Percentiles rank a stretch among this genome's conserved stretches.
Conservation (phyloP, 2,797 vertebrate genomes). For the Galaxias olidus region DNA sequence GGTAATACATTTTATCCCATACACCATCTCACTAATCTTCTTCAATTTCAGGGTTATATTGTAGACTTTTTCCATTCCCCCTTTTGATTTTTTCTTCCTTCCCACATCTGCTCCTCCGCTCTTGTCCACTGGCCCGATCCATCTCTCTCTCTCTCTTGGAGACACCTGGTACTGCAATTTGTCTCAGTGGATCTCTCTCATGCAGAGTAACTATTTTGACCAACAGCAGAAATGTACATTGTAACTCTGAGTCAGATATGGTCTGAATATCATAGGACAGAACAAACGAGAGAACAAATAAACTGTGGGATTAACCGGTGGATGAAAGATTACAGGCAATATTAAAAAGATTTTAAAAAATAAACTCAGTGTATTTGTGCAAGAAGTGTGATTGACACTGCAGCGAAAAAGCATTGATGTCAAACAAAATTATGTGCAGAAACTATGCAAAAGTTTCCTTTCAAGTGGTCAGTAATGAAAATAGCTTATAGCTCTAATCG, state of each 20-base stretch:
- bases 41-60: neutral
- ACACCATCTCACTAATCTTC: neutral
- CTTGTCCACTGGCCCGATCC: slow-evolving; percentile 19
- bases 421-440: too few species aligned
- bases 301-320: neutral
- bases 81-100: neutral
- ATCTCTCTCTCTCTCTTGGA: slow-evolving; percentile 5
- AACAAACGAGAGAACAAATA: neutral
- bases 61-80: neutral
- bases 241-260: neutral
- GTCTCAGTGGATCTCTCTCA: slow-evolving; percentile 36
- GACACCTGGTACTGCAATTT: slow-evolving; percentile 55
- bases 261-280: neutral
- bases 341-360: too few species aligned
- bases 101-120: slow-evolving; percentile 50
- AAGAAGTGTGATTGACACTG: too few species aligned
- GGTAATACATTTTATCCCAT: too few species aligned
- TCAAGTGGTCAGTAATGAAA: too few species aligned
- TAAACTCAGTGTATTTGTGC: neutral
- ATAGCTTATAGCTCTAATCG: too few species aligned
- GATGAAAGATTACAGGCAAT: neutral
- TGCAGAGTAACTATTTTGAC: slow-evolving; percentile 11
- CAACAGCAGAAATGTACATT: slow-evolving; percentile 8
- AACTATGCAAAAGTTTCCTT: too few species aligned
- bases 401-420: too few species aligned